These are phyloP conservation scores for Potorous gilbertii DNA, from an alignment of 2,797 vertebrate genomes.

Conservation along the genomic window DNA sequence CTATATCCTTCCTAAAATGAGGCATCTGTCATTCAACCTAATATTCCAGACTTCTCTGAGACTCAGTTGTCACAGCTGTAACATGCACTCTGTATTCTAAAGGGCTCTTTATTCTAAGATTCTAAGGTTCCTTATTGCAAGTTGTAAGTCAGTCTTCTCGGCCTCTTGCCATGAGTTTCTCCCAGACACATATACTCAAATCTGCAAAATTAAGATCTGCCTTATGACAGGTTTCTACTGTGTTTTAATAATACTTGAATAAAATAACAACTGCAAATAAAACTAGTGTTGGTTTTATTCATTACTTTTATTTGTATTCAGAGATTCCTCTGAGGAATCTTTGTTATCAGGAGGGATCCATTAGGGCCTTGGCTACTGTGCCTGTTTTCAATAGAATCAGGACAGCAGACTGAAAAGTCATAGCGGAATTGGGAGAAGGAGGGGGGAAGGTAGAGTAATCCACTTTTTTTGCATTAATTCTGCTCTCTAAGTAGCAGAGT, in stretches of 20 bases:
- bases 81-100: background rate
- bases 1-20: background rate
- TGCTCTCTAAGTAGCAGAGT: background rate
- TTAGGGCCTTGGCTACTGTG: background rate
- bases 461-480: background rate
- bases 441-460: background rate
- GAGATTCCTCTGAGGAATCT: background rate
- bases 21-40: background rate
- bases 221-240: background rate
- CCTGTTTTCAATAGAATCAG: background rate
- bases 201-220: background rate
- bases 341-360: background rate
- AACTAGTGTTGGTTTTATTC: background rate
- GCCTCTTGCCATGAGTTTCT: background rate
- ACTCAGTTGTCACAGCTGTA: background rate
- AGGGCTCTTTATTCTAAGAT: background rate
- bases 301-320: background rate
- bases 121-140: background rate
- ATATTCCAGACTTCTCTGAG: background rate
- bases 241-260: background rate
- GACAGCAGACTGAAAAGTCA: background rate
- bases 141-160: background rate
- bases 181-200: background rate
- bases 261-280: background rate
- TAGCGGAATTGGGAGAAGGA: background rate